These are phyloP conservation scores for Pachypeltis micranthus DNA, from an alignment of 1,140 invertebrate genomes.

Conservation along the genomic window DNA sequence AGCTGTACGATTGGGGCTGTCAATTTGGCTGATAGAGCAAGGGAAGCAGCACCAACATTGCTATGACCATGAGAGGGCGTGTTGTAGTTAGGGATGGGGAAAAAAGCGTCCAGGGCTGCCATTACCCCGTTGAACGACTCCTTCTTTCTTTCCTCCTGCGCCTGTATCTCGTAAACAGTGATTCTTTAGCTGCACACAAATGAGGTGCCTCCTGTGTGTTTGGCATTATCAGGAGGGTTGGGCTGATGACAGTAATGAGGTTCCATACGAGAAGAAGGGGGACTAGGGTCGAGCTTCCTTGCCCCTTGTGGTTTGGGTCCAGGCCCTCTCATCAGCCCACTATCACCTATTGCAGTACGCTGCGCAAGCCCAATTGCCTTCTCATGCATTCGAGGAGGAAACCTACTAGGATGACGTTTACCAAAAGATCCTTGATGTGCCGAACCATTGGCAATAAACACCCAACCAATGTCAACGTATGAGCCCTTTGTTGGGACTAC, in stretches of 20 bases:
- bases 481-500: too few relatives aligned
- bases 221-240: background rate
- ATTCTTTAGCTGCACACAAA: conserved; percentile 20
- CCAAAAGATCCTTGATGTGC: conserved; percentile 50
- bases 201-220: conserved; percentile 17
- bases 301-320: background rate
- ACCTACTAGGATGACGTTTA: conserved; percentile 25
- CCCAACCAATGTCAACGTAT: conserved; percentile 56
- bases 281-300: background rate
- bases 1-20: too few relatives aligned
- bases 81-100: conserved; percentile 56
- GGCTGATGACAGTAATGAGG: background rate
- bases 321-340: conserved; percentile 3
- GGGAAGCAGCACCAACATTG: conserved; percentile 1
- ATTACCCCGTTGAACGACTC: conserved; percentile 1
- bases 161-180: conserved; percentile 29
- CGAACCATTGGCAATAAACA: conserved; percentile 62
- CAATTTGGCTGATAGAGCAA: background rate
- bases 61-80: conserved; percentile 31
- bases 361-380: conserved; percentile 9
- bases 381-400: conserved; percentile 16
- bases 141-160: conserved; percentile 35
- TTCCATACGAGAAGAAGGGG: background rate
- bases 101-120: conserved; percentile 47
- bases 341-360: conserved; percentile 15